Conservation (phyloP, 2,888 invertebrate species). For the Melieria picta region DNA sequence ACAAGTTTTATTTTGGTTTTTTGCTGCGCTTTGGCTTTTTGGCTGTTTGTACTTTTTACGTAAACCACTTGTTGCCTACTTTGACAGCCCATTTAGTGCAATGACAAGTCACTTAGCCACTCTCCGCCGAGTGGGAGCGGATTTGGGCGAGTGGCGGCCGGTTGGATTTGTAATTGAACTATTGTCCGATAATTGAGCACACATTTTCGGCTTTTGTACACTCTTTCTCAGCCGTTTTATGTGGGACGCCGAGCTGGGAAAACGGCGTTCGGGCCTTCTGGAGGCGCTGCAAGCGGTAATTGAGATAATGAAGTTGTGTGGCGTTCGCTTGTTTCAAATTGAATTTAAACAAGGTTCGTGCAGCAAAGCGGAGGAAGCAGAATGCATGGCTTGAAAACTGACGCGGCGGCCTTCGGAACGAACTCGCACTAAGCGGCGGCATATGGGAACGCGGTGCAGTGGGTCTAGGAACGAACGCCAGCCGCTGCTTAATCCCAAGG, state of each 20-base stretch:
- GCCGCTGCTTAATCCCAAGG: conserved; percentile 40
- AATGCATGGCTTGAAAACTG: no score
- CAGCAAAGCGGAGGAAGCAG: no score
- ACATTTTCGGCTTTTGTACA: conserved; percentile 1
- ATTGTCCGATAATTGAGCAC: conserved; percentile 27
- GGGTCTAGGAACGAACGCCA: no score
- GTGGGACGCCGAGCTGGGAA: not conserved
- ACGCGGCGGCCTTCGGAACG: no score
- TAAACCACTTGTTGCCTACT: conserved; percentile 24
- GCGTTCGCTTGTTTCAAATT: not conserved
- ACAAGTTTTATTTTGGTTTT: no score
- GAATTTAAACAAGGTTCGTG: no score
- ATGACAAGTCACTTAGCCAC: conserved; percentile 50
- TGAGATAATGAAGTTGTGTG: conserved; percentile 24
- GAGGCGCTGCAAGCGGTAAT: not conserved
- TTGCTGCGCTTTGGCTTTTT: no score
- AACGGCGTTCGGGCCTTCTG: not conserved
- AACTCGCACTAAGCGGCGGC: not conserved
- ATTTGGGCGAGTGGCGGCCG: not conserved
- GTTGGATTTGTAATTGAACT: conserved; percentile 17
- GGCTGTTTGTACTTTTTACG: no score
- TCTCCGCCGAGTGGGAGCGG: not conserved
- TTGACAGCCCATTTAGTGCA: conserved; percentile 42
- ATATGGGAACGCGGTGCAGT: no score
- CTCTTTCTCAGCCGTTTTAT: not conserved